Evolutionary conservation across 2,888 invertebrate genomes (phyloP).

Genomic region (Synanthedon myopaeformis): DNA sequence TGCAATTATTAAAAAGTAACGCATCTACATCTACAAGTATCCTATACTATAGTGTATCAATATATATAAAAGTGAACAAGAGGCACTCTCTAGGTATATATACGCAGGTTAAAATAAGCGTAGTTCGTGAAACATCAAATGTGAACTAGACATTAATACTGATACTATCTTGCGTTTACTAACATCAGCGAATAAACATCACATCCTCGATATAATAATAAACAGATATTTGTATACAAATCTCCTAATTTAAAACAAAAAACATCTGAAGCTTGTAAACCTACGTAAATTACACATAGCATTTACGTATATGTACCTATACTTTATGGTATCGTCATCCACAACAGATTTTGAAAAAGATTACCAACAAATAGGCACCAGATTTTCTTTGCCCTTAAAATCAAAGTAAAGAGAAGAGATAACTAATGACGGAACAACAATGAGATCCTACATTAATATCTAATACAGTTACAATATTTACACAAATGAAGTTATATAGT

Average conservation of each 20-base stretch:
- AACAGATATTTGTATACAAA: conserved; percentile 18
- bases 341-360: conserved; percentile 44
- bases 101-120: conserved; percentile 67
- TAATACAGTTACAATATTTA: conserved; percentile 58
- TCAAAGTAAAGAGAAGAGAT: conserved; percentile 16
- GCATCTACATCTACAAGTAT: conserved; percentile 37
- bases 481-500: conserved; percentile 36
- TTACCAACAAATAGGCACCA: conserved; percentile 39
- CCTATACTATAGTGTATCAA: conserved; percentile 61
- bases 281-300: conserved; percentile 48
- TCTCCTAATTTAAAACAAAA: conserved; percentile 20
- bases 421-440: conserved; percentile 25
- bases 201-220: conserved; percentile 18
- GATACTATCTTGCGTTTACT: conserved; percentile 30
- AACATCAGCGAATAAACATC: conserved; percentile 27
- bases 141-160: conserved; percentile 36
- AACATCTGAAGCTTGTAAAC: conserved; percentile 26
- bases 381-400: conserved; percentile 26
- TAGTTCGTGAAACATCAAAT: conserved; percentile 60
- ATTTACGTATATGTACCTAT: conserved; percentile 30
- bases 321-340: conserved; percentile 63
- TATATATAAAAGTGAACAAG: conserved; percentile 71
- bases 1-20: conserved; percentile 40
- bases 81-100: conserved; percentile 71
- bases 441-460: conserved; percentile 37